Evolutionary conservation across 2,888 invertebrate species (phyloP).

Genomic region (Silvanus unidentatus): DNA sequence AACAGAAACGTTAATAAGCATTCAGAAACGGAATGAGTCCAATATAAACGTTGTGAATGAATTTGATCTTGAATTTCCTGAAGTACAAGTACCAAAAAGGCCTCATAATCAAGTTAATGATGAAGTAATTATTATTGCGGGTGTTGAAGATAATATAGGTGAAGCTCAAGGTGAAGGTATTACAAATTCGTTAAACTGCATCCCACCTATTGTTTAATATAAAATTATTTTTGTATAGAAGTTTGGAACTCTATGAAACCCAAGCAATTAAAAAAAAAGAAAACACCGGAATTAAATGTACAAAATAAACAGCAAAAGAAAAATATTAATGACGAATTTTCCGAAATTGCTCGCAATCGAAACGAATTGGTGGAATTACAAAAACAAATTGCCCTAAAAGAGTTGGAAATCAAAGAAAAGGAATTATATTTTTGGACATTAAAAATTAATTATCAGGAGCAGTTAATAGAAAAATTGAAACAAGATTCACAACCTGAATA

Average conservation of each 20-base stretch:
- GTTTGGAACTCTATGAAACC: not conserved
- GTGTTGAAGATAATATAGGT: too few relatives aligned
- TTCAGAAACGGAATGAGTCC: too few relatives aligned
- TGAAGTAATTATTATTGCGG: too few relatives aligned
- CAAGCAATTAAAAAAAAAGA: not conserved
- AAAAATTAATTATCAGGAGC: not conserved
- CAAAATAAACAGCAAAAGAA: not conserved
- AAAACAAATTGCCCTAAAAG: not conserved
- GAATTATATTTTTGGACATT: not conserved
- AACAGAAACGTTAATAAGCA: too few relatives aligned
- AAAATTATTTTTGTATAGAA: not conserved
- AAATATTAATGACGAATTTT: not conserved
- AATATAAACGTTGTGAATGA: too few relatives aligned
- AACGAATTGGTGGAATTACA: not conserved
- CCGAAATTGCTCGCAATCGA: not conserved
- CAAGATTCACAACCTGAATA: too few relatives aligned
- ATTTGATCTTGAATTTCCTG: too few relatives aligned
- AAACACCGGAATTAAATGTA: not conserved
- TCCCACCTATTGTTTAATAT: not conserved
- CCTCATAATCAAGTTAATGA: too few relatives aligned
- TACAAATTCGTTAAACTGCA: too few relatives aligned
- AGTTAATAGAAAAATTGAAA: not conserved
- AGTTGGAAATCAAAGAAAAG: constrained; percentile 1
- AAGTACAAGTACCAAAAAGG: too few relatives aligned
- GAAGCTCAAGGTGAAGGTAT: too few relatives aligned